Evolutionary conservation across 1,140 invertebrate genomes (phyloP).

Genomic region (Trinorchestia longiramus): DNA sequence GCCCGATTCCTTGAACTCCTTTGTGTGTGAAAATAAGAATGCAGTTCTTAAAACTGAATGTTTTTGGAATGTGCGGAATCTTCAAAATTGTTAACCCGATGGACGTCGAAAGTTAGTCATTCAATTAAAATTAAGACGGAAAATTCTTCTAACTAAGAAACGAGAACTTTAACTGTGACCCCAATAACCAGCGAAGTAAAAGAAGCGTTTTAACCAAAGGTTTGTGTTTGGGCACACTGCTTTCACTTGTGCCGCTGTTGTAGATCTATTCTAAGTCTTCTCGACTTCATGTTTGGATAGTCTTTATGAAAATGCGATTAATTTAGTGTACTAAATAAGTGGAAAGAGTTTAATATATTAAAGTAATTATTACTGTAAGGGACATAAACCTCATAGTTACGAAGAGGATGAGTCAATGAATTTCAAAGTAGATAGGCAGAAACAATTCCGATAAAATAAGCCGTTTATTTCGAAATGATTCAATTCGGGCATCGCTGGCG

Average conservation of each 20-base stretch:
- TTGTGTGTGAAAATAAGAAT: background rate
- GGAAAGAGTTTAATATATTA: background rate
- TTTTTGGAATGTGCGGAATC: background rate
- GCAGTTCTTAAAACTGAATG: background rate
- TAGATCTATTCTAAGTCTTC: background rate
- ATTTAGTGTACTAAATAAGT: background rate
- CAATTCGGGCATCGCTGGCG: background rate
- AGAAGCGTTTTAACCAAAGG: background rate
- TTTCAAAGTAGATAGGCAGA: background rate
- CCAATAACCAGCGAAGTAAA: background rate
- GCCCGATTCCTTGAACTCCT: background rate
- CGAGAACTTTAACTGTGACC: background rate
- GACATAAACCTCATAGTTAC: background rate
- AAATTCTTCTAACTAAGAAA: background rate
- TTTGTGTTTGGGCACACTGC: background rate
- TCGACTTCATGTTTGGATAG: background rate
- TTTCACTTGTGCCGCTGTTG: background rate
- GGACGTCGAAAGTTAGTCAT: background rate
- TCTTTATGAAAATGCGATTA: background rate
- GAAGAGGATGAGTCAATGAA: background rate
- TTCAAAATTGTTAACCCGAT: background rate
- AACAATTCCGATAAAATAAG: background rate
- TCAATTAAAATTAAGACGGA: background rate
- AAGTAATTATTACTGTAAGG: background rate
- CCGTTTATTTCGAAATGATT: background rate